Evolutionary conservation across 2,797 vertebrate genomes (phyloP).

Genomic region (Sternotherus odoratus): DNA sequence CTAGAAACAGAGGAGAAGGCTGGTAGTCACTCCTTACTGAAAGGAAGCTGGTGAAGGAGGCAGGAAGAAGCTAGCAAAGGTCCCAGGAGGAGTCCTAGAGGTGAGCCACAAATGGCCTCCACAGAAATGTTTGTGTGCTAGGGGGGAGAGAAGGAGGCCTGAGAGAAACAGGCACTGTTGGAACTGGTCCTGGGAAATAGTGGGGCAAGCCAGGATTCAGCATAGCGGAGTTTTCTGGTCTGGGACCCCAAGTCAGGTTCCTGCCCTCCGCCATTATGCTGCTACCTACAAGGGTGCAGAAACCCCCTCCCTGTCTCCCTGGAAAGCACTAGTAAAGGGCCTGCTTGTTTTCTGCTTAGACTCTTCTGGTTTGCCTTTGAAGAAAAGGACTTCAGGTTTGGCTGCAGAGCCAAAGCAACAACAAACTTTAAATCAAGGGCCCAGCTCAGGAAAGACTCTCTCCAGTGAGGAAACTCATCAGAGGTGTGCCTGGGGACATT

Average conservation of each 20-base stretch:
- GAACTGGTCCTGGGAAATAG: neutral
- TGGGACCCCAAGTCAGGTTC: neutral
- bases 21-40: neutral
- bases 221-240: neutral
- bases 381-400: neutral
- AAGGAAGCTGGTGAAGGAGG: neutral
- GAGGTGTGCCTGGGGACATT: neutral
- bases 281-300: neutral
- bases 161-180: neutral
- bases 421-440: neutral
- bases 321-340: neutral
- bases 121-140: neutral
- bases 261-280: neutral
- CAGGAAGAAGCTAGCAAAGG: neutral
- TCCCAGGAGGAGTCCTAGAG: neutral
- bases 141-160: conserved; percentile 12
- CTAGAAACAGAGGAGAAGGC: neutral
- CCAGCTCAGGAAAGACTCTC: neutral
- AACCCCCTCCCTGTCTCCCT: neutral
- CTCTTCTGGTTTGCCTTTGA: neutral
- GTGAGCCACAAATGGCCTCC: neutral
- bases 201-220: neutral
- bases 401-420: neutral
- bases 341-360: neutral
- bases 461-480: neutral